These are phyloP conservation scores for Drosophila novamexicana DNA, from an alignment of 1,140 invertebrate genomes.

Conservation along the genomic window DNA sequence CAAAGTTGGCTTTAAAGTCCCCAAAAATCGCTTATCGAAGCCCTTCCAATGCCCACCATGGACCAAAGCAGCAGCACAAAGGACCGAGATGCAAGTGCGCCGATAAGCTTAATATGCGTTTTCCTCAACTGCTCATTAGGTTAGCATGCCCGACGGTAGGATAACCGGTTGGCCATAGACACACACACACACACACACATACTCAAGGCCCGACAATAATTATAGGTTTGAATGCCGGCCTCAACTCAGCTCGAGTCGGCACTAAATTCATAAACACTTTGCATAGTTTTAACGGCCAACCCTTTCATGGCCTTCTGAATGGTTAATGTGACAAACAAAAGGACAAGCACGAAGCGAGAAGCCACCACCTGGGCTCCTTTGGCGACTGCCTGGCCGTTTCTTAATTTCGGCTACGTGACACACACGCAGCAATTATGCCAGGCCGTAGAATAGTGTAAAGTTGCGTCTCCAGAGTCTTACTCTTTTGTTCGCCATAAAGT, in stretches of 20 bases:
- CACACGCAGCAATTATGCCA: background rate
- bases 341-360: slow-evolving; percentile 25
- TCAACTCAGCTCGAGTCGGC: slow-evolving; percentile 13
- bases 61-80: slow-evolving; percentile 33
- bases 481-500: slow-evolving; percentile 54
- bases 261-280: slow-evolving; percentile 83
- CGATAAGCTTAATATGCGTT: slow-evolving; percentile 77
- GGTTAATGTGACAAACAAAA: slow-evolving; percentile 56
- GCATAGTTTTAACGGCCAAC: slow-evolving; percentile 66
- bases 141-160: slow-evolving; percentile 29
- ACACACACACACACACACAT: background rate
- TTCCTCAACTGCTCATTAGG: slow-evolving; percentile 76
- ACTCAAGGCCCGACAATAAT: slow-evolving; percentile 32
- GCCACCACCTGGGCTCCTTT: slow-evolving; percentile 36
- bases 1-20: slow-evolving; percentile 67
- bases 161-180: slow-evolving; percentile 26
- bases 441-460: background rate
- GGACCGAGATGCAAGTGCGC: slow-evolving; percentile 63
- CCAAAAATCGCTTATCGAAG: slow-evolving; percentile 72
- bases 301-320: slow-evolving; percentile 27
- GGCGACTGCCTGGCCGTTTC: slow-evolving; percentile 41
- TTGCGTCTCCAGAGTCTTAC: background rate
- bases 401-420: slow-evolving; percentile 70
- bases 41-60: slow-evolving; percentile 58
- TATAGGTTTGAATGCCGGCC: slow-evolving; percentile 19